These are phyloP conservation scores for Cantharis flavilabris DNA, from an alignment of 2,888 invertebrate genomes.

Conservation along the genomic window DNA sequence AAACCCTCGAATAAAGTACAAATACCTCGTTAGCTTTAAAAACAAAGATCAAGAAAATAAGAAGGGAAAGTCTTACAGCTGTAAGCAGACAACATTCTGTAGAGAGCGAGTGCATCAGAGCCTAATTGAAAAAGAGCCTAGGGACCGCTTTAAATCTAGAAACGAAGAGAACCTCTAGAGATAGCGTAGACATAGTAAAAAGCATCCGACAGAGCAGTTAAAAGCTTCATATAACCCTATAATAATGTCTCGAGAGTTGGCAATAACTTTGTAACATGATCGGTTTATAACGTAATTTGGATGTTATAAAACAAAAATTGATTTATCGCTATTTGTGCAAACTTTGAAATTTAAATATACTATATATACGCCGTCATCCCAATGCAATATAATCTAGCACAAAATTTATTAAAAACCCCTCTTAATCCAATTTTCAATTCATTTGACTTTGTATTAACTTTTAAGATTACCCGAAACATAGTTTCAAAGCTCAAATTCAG, in stretches of 20 bases:
- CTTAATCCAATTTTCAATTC: background rate
- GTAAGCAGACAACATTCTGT: constrained; percentile 6
- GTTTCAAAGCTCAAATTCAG: background rate
- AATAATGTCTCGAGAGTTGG: constrained; percentile 40
- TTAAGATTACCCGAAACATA: background rate
- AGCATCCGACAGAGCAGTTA: constrained; percentile 41
- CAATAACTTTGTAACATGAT: constrained; percentile 44
- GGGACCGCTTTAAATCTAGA: constrained; percentile 45
- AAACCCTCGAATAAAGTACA: background rate
- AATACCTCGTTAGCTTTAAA: constrained; percentile 11
- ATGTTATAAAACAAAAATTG: background rate
- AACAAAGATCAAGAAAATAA: constrained; percentile 9
- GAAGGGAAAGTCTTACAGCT: constrained; percentile 5
- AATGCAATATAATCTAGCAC: background rate
- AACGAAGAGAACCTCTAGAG: constrained; percentile 36
- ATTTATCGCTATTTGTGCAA: background rate
- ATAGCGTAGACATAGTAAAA: constrained; percentile 42
- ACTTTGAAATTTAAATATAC: background rate
- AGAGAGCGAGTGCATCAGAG: constrained; percentile 7
- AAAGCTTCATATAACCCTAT: constrained; percentile 43
- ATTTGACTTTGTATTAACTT: background rate
- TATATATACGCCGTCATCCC: background rate
- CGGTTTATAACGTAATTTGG: constrained; percentile 22
- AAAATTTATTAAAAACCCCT: background rate
- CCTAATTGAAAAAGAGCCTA: constrained; percentile 43